Evolutionary conservation across 2,888 invertebrate genomes (phyloP).

Genomic region (Nomada goodeniana): DNA sequence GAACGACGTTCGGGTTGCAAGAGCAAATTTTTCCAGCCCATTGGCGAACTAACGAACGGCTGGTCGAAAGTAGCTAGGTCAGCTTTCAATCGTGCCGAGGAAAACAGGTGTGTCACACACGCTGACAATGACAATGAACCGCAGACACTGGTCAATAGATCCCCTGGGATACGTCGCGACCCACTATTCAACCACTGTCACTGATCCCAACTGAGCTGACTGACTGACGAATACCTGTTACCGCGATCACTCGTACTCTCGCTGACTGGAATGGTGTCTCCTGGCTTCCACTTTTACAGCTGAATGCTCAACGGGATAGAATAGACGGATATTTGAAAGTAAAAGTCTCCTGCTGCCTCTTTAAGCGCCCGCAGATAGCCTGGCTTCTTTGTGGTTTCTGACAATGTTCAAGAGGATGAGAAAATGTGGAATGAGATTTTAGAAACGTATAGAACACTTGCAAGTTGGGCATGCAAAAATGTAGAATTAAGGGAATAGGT

Average conservation of each 20-base stretch:
- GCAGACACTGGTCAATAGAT: conserved; percentile 33
- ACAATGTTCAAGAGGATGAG: background rate
- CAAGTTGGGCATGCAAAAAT: background rate
- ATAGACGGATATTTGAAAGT: conserved; percentile 34
- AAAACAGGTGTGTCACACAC: conserved; percentile 40
- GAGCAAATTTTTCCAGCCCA: background rate
- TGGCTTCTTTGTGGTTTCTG: background rate
- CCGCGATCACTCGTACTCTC: conserved; percentile 4
- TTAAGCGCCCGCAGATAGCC: background rate
- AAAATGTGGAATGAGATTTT: too few species aligned
- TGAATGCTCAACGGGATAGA: background rate
- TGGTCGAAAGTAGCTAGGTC: background rate
- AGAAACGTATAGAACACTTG: background rate
- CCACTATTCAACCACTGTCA: conserved; percentile 14
- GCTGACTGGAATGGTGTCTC: conserved; percentile 3
- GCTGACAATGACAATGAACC: conserved; percentile 47
- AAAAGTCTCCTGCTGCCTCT: background rate
- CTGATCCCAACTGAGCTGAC: conserved; percentile 17
- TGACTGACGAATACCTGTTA: conserved; percentile 17
- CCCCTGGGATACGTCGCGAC: conserved; percentile 16
- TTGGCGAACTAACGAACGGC: background rate
- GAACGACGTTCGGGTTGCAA: too few species aligned
- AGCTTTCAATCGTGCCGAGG: conserved; percentile 28
- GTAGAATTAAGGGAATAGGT: background rate
- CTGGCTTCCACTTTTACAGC: conserved; percentile 8